These are phyloP conservation scores for Microcebus griseorufus DNA, from an alignment of 2,113 vertebrate species.

Conservation along the genomic window DNA sequence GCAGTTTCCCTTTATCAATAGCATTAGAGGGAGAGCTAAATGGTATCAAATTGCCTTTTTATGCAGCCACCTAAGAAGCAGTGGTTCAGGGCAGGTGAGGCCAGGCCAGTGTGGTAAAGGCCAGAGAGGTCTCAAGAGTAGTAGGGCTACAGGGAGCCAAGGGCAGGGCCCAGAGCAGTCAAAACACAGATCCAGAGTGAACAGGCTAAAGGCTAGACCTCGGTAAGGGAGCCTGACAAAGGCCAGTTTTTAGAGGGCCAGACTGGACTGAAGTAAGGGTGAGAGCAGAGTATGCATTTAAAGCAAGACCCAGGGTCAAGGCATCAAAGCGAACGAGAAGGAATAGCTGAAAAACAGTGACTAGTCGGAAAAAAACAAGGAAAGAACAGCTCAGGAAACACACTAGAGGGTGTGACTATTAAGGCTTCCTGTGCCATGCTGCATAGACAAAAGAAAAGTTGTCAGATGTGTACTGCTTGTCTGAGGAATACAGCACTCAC, in stretches of 20 bases:
- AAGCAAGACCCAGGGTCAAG: background rate
- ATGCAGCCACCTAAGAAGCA: background rate
- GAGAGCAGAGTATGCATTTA: background rate
- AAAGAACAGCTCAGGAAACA: background rate
- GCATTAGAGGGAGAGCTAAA: background rate
- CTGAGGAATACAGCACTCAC: background rate
- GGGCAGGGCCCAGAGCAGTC: background rate
- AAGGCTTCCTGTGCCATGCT: background rate
- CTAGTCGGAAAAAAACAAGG: background rate
- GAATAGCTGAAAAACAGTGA: background rate
- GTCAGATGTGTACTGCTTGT: background rate
- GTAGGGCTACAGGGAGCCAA: background rate
- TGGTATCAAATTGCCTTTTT: conserved; percentile 20
- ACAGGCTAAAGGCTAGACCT: background rate
- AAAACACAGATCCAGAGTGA: background rate
- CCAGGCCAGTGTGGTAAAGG: background rate
- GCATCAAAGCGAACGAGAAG: background rate
- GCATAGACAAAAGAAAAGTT: background rate
- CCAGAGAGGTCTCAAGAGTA: background rate
- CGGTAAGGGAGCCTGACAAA: background rate
- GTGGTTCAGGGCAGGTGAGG: background rate
- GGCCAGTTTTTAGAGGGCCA: background rate
- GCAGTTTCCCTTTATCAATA: background rate
- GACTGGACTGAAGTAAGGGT: background rate
- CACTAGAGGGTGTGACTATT: background rate